Evolutionary conservation across 2,888 invertebrate genomes (phyloP), one percentile per base, ranked within the genome.

Genomic region (Sabatieria punctata): DNA sequence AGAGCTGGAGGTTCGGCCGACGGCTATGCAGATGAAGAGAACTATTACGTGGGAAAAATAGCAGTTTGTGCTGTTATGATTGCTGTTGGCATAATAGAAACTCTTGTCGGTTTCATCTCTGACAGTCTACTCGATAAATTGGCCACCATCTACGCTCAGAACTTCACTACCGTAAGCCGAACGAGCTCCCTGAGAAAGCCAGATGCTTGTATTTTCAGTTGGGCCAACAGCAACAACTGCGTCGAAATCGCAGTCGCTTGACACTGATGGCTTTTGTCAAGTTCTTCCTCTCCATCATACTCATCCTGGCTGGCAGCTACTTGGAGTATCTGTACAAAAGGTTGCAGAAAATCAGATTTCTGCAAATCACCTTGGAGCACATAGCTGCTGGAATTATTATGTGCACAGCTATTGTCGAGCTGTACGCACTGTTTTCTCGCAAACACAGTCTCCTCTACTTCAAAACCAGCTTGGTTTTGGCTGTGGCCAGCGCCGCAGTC

Each of bases 401-500:
- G 23, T 51, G 50, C 33, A 57, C 56, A 45, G 60, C 59, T 4
- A 49, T 56, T 6, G 52, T 55, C 41, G 63, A 63, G 43, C 42
- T 61, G n/a, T 51, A 54, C 42, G 59, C 30, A 30, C 8, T 30
- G 30, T 30, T 15, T 30, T 8, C 8, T 30, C 8, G 8, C 15
- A 11, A 8, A 30, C 30, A 8, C 30, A 30, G 8, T 30, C 15
- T 30, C 15, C 15, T 48, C 6, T 13, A 21, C 19, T 38, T 52
- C 23, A 46, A 60, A 57, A 60, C 58, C 27, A 53, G 57, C 36
- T 49, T 63, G 23, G 60, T 56, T 4, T 41, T 63, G 21, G 58
- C 63, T 11, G 51, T 64, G 22, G 51, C 63, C n/a, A 54, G 60
- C 11, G 60, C 60, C 19, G 58, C 59, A 6, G 60, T 63, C 59